Evolutionary conservation across 1,140 invertebrate genomes (phyloP), one percentile per base, ranked within the genome.

Genomic region (Drosophila pectinifera): DNA sequence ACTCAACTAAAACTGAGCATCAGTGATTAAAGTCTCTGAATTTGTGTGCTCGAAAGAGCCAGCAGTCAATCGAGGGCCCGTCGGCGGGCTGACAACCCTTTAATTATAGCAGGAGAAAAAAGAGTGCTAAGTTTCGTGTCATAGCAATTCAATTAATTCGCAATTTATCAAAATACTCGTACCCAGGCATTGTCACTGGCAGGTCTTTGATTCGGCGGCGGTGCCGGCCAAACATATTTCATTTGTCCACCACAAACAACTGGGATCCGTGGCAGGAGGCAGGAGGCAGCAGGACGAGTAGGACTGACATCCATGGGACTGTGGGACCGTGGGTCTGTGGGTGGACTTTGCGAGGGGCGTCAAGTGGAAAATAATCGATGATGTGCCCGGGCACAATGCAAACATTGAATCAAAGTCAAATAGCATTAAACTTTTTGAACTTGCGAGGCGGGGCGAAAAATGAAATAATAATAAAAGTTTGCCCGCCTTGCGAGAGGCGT

Each of bases 331-430:
- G 63, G 18, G 18, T 20, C 4, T 64, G 59, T 64, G 59, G 59
- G 38, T 28, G 18, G 63, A 62, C 53, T 73, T 69, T 43, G 20
- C 49, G 48, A 41, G 58, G 72, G 72, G 56, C 69, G 48, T 64
- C 45, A 67, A 57, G 38, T 53, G 68, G 73, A 72, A 88, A 82
- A 78, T 86, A 86, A 86, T 86, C 83, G 83, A 86, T 77, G 73
- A 69, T 77, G 63, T 77, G 74, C 63, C 63, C 49, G 55, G 73
- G 54, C 62, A 69, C 73, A 77, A 77, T 88, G 83, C 83, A 86
- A 86, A 86, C 86, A 86, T 88, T 86, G 83, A 86, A 88, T 86
- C 83, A 86, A 86, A 86, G 84, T 86, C 83, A 86, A 86, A 86
- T 78, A 83, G 82, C 82, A 86, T 86, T 86, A 86, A 86, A 86